Percentiles rank a stretch among this genome's conserved stretches.
Evolutionary conservation across 2,888 invertebrate genomes (phyloP).

Genomic region (Nebria brevicollis): DNA sequence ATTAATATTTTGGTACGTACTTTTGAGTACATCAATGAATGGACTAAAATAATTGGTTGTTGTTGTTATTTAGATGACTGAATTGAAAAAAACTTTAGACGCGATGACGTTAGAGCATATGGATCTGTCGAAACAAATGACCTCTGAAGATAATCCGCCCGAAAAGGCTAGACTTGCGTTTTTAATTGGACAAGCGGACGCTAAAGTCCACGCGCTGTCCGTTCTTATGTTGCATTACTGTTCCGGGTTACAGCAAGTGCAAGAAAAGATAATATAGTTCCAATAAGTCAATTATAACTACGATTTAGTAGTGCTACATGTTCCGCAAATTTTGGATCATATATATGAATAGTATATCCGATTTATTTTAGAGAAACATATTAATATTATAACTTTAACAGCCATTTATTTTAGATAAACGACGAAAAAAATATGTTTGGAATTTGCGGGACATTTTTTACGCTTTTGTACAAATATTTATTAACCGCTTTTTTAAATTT

Average conservation of each 20-base stretch:
- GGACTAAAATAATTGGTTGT: too few relatives aligned
- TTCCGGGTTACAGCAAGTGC: constrained; percentile 87
- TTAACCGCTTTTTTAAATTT: neutral
- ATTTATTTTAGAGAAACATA: constrained; percentile 18
- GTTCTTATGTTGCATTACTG: constrained; percentile 95
- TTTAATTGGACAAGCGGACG: constrained; percentile 75
- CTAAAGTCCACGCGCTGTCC: constrained; percentile 89
- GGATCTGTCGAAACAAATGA: constrained; percentile 64
- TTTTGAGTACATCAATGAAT: neutral
- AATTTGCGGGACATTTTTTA: neutral
- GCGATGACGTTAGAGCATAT: constrained; percentile 72
- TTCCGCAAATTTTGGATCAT: neutral
- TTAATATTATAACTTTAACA: neutral
- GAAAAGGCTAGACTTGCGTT: constrained; percentile 64
- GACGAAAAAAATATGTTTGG: neutral
- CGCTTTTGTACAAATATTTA: constrained; percentile 1
- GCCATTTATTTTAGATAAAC: neutral
- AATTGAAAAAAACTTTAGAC: constrained; percentile 80
- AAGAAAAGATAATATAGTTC: constrained; percentile 59
- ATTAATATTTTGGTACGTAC: constrained; percentile 85
- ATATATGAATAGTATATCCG: constrained; percentile 2
- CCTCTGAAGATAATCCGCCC: constrained; percentile 60
- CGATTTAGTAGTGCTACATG: constrained; percentile 17
- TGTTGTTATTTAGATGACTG: constrained; percentile 70
- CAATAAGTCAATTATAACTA: constrained; percentile 28